phyloP scores from a whole-genome alignment of 2,888 invertebrate genomes.

The Aromia moschata region DNA sequence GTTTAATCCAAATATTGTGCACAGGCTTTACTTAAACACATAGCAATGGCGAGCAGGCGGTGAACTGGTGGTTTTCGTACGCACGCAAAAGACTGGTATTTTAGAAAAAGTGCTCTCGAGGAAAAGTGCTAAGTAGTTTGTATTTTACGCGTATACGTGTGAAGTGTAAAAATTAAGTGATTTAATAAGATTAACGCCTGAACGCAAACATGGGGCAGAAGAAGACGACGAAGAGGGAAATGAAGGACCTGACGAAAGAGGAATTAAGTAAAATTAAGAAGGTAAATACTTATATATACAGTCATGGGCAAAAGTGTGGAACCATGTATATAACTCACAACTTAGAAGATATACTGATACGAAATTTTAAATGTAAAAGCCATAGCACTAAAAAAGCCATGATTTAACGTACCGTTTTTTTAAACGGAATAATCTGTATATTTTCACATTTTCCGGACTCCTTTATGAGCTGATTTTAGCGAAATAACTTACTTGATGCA shows the following conservation, averaged over 20 bases:
- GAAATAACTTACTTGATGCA: no score
- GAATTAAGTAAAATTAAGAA: slow-evolving; percentile 44
- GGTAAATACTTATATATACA: slow-evolving; percentile 32
- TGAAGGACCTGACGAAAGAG: slow-evolving; percentile 40
- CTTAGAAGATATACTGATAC: no score
- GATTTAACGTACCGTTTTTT: no score
- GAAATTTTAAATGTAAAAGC: no score
- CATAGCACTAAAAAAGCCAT: no score
- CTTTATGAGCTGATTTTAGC: no score
- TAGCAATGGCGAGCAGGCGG: slow-evolving; percentile 34
- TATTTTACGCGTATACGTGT: slow-evolving; percentile 17
- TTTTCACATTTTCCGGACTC: no score
- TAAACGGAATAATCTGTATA: no score
- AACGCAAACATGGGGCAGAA: slow-evolving; percentile 33
- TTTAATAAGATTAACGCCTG: slow-evolving; percentile 21
- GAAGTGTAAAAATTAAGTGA: slow-evolving; percentile 15
- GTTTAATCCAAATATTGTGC: slow-evolving; percentile 45
- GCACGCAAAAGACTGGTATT: slow-evolving; percentile 5
- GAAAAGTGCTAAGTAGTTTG: slow-evolving; percentile 13
- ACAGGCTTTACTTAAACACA: slow-evolving; percentile 47
- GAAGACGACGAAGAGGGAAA: slow-evolving; percentile 35
- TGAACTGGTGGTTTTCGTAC: slow-evolving; percentile 6
- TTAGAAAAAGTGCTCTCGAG: slow-evolving; percentile 17
- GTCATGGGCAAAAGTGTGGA: not conserved
- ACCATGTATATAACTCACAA: no score